phyloP scores from a whole-genome alignment of 2,888 invertebrate genomes.

The Apamea anceps region DNA sequence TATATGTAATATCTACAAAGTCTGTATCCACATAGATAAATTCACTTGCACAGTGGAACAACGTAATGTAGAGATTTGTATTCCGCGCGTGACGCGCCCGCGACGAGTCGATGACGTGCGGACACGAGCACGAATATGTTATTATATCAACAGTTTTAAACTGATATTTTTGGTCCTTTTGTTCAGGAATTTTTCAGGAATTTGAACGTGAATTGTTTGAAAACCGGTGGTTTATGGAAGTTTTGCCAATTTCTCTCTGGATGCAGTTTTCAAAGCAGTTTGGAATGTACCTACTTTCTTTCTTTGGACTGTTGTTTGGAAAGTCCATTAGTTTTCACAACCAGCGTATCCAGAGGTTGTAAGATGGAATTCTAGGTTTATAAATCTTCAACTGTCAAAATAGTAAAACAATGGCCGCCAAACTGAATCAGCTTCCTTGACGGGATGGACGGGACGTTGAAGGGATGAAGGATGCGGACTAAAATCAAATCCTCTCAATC shows the following conservation, averaged over 20 bases:
- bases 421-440: too few species aligned
- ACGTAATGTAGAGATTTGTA: conserved; percentile 51
- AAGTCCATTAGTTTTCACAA: not conserved
- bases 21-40: conserved; percentile 29
- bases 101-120: conserved; percentile 46
- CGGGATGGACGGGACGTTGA: too few species aligned
- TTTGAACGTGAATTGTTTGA: conserved; percentile 37
- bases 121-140: conserved; percentile 35
- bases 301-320: not conserved
- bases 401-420: too few species aligned
- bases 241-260: not conserved
- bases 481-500: not conserved
- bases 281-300: not conserved
- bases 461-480: not conserved
- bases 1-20: not conserved
- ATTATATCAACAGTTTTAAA: conserved; percentile 47
- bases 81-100: conserved; percentile 20
- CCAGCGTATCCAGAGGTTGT: not conserved
- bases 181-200: conserved; percentile 27
- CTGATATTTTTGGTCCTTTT: conserved; percentile 39
- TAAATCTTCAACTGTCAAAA: too few species aligned
- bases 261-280: conserved; percentile 19
- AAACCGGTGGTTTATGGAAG: conserved; percentile 2
- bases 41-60: conserved; percentile 47
- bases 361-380: not conserved